These are phyloP conservation scores for Steatocranus sp. DNA, from an alignment of 2,797 vertebrate species.

Conservation along the genomic window DNA sequence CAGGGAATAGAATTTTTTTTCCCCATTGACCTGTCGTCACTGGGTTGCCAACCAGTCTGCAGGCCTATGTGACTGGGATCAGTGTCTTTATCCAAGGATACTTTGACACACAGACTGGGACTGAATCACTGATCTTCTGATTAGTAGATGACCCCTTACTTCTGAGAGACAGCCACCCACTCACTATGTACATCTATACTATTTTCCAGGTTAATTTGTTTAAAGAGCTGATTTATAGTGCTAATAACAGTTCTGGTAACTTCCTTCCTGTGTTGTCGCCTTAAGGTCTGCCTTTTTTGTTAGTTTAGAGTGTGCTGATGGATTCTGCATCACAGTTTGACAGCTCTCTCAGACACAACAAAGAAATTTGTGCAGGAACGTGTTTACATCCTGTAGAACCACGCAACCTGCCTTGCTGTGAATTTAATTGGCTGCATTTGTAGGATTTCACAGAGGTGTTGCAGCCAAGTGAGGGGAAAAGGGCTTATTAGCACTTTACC, in stretches of 20 bases:
- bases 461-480: not conserved
- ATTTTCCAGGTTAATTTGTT: not conserved
- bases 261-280: not conserved
- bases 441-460: not conserved
- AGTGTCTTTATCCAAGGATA: not conserved
- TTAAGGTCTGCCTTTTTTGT: not conserved
- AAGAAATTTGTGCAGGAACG: not conserved
- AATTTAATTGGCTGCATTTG: conserved; percentile 49
- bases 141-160: accelerated
- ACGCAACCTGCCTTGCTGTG: not conserved
- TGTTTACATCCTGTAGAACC: not conserved
- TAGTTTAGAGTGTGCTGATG: not conserved
- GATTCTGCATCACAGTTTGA: not conserved
- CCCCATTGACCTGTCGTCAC: accelerated
- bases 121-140: not conserved
- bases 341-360: conserved; percentile 1
- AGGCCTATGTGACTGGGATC: not conserved
- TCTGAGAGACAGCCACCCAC: not conserved
- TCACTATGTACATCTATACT: not conserved
- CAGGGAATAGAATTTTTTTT: accelerated
- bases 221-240: not conserved
- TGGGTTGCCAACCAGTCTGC: not conserved
- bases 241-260: not conserved
- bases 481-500: conserved; percentile 43
- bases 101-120: not conserved